Conservation (phyloP, 2,797 vertebrate genomes). For the Enteromius viviparus region DNA sequence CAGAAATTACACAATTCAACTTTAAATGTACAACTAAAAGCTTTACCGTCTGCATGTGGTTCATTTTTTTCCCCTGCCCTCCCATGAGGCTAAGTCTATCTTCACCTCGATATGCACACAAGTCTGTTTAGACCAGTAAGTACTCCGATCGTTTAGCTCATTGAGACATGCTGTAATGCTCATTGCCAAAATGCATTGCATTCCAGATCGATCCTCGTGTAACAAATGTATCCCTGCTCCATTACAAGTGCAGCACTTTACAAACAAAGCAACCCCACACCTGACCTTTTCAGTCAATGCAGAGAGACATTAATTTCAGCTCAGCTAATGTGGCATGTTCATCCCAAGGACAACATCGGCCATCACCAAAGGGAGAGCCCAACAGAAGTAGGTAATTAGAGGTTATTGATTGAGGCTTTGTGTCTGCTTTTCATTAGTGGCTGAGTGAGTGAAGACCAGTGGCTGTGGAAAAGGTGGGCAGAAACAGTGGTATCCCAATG, state of each 20-base stretch:
- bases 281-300: slow-evolving; percentile 65
- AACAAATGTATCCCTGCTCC: slow-evolving; percentile 60
- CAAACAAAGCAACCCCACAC: slow-evolving; percentile 63
- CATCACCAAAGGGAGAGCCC: slow-evolving; percentile 58
- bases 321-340: slow-evolving; percentile 63
- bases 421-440: slow-evolving; percentile 78
- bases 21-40: slow-evolving; percentile 5
- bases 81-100: slow-evolving; percentile 17
- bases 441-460: slow-evolving; percentile 56
- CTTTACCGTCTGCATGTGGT: neutral
- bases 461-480: slow-evolving; percentile 33
- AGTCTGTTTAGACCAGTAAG: slow-evolving; percentile 30
- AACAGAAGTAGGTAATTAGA: slow-evolving; percentile 75
- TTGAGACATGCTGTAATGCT: slow-evolving; percentile 53
- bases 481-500: slow-evolving; percentile 41
- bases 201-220: slow-evolving; percentile 64
- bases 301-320: slow-evolving; percentile 65
- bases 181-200: slow-evolving; percentile 55
- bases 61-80: neutral
- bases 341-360: slow-evolving; percentile 65
- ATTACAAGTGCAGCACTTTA: slow-evolving; percentile 64
- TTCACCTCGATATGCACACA: slow-evolving; percentile 17
- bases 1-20: neutral
- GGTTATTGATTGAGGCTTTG: slow-evolving; percentile 76
- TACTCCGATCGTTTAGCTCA: slow-evolving; percentile 21